Percentiles rank a stretch among this genome's conserved stretches.
phyloP scores from a whole-genome alignment of 2,113 vertebrate genomes.

The Lagopus muta region DNA sequence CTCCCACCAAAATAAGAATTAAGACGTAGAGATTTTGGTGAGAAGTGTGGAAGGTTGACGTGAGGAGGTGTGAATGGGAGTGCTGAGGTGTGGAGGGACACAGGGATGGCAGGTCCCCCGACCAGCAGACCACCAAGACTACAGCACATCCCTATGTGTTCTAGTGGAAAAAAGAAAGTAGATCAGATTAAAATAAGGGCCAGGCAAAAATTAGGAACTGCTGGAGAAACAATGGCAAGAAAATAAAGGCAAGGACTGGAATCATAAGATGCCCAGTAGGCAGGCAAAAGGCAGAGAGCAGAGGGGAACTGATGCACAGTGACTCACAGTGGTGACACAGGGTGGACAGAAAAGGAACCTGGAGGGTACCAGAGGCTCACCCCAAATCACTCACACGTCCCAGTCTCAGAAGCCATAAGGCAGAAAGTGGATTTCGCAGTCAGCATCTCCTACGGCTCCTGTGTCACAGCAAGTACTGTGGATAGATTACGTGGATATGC shows the following conservation, averaged over 20 bases:
- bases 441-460: not conserved
- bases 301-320: fast-evolving
- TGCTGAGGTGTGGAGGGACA: not conserved
- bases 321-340: not conserved
- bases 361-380: not conserved
- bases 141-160: not conserved
- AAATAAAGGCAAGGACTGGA: not conserved
- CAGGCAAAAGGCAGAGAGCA: not conserved
- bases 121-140: not conserved
- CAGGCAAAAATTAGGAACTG: not conserved
- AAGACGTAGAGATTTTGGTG: not conserved
- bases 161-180: not conserved
- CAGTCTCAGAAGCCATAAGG: not conserved
- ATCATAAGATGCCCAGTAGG: no score
- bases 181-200: not conserved
- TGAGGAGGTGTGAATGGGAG: fast-evolving
- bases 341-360: fast-evolving
- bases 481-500: not conserved
- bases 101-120: not conserved
- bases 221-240: not conserved
- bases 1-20: not conserved
- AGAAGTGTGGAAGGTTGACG: not conserved
- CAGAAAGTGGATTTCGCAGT: not conserved
- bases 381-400: not conserved
- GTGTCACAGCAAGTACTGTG: not conserved